Percentiles rank a stretch among this genome's conserved stretches.
Conservation (phyloP, 2,797 vertebrate species). For the Macropus fuliginosus region DNA sequence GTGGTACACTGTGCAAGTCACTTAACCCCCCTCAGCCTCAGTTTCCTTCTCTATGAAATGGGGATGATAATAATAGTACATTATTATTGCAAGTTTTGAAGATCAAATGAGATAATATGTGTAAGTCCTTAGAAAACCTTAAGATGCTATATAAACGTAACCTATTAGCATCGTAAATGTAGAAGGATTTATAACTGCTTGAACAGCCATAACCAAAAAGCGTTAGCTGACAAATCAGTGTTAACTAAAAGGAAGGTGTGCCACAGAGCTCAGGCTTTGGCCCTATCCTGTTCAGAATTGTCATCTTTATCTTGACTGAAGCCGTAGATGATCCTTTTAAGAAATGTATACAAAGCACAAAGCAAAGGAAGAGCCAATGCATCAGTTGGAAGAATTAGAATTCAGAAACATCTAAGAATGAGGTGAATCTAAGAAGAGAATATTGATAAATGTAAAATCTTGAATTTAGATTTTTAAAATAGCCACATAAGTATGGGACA, state of each 20-base stretch:
- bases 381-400: not conserved
- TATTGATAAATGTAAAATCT: not conserved
- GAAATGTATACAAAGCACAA: not conserved
- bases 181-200: not conserved
- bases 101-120: not conserved
- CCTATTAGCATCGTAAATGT: not conserved
- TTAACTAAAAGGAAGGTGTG: not conserved
- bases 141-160: not conserved
- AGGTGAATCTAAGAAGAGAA: not conserved
- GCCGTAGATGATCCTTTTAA: not conserved
- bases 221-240: not conserved
- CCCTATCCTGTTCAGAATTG: not conserved
- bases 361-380: not conserved
- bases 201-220: not conserved
- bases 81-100: not conserved
- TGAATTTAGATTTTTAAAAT: not conserved
- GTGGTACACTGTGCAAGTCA: not conserved
- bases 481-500: not conserved
- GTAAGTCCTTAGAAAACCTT: not conserved
- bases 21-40: not conserved
- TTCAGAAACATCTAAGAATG: not conserved
- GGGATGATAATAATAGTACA: not conserved
- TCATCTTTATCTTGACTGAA: not conserved
- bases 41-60: not conserved
- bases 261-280: not conserved